Base-by-base conservation (phyloP, 2,113 vertebrate genomes). In the Hippoglossus stenolepis region DNA sequence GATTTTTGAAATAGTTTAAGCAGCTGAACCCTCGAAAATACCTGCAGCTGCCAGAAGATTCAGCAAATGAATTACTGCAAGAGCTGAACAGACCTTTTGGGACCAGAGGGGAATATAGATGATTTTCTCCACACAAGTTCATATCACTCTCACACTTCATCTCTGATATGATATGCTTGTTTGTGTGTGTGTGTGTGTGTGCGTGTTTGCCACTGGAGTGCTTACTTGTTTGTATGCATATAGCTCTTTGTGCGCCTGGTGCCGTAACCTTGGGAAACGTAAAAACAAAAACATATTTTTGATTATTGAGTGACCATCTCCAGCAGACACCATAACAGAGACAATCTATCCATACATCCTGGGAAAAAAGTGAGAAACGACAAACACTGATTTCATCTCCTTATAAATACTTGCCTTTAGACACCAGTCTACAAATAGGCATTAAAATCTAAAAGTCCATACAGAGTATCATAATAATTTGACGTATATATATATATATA, bases 211-310 rank as follows among this genome's bases (percentile, higher is more conserved):
- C 17, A 65, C 2, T 35, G 51, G 31, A 67, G 2, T 14, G 38
- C 91, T 93, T 87, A 98, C 98, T 96, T 99, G 98, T 93, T 99
- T 99, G 94, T 99, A 99, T 80, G 98, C 98, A 83, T 98, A 99
- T 75, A 99, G 95, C 89, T 99, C 98, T 94, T 98, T 99, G 94
- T 99, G 97, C 7, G 98, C 97, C 91, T 99, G 98, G 83, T 99
- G 98, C 79, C 98, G 95, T 93, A 99, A 95, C 95, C 98, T 99
- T 92, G 49, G 88, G 93, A 95, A 87, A 47, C 12, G 77, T 35
- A 85, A 84, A 89, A 65, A 92, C 54, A 91, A 79, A 31, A 87
- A 66, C 23, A 87, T 54, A 66, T 74, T 58, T 80, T 65, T 79
- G 76, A 88, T 93, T 89, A 90, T 81, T 31, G 54, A 65, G 15